Evolutionary conservation across 2,888 invertebrate species (phyloP).

Genomic region (Caenorhabditis sinica): DNA sequence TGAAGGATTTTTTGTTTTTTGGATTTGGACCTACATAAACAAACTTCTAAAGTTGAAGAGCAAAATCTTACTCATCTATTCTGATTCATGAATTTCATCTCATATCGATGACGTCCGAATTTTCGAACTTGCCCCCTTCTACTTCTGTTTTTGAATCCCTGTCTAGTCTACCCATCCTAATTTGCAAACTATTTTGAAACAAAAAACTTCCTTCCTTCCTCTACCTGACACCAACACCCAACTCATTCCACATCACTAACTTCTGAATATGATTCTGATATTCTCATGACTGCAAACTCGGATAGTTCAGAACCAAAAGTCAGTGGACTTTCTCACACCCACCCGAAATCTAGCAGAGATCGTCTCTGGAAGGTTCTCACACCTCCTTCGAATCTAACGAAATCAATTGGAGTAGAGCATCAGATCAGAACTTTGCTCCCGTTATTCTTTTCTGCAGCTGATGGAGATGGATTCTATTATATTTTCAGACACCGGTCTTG

Average conservation of each 20-base stretch:
- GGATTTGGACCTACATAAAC: too few relatives aligned
- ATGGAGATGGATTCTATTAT: too few relatives aligned
- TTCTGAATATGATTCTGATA: neutral
- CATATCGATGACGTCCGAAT: neutral
- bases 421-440: conserved; percentile 2
- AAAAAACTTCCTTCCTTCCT: neutral
- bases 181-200: neutral
- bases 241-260: neutral
- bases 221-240: neutral
- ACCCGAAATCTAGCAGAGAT: neutral
- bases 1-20: too few relatives aligned
- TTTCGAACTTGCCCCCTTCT: neutral
- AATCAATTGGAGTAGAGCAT: neutral
- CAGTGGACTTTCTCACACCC: too few relatives aligned
- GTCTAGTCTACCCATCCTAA: neutral
- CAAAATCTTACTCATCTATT: too few relatives aligned
- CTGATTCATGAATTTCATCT: neutral
- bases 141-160: neutral
- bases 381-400: neutral
- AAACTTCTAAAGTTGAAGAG: too few relatives aligned
- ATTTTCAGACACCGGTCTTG: conserved; percentile 3
- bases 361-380: neutral
- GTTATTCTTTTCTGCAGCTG: neutral
- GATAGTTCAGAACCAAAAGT: neutral
- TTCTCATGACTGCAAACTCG: too few relatives aligned